Conservation (phyloP, 2,113 vertebrate species). For the Bombycilla garrulus region DNA sequence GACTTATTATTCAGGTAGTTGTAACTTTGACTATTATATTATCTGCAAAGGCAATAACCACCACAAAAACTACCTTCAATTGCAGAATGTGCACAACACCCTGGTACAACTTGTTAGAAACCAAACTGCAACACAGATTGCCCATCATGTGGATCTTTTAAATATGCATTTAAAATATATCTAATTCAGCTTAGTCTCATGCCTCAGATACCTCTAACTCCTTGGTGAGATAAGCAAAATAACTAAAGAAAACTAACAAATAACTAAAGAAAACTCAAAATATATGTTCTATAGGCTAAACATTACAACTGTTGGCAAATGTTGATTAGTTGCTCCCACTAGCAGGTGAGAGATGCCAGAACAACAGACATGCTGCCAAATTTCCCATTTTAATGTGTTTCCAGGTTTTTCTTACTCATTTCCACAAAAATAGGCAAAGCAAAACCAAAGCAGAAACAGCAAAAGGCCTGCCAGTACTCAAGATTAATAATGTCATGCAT, state of each 20-base stretch:
- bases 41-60: not conserved
- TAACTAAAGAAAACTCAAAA: not conserved
- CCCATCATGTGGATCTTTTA: not conserved
- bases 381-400: not conserved
- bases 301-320: not conserved
- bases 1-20: not conserved
- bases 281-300: not conserved
- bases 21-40: not conserved
- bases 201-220: not conserved
- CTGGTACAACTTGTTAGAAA: not conserved
- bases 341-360: not conserved
- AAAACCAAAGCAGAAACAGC: not conserved
- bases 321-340: not conserved
- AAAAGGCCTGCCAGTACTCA: not conserved
- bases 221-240: not conserved
- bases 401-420: not conserved
- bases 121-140: not conserved
- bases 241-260: not conserved
- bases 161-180: not conserved
- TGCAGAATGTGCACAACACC: not conserved
- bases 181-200: constrained; percentile 43
- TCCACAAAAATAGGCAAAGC: not conserved
- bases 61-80: not conserved
- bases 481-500: not conserved
- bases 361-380: not conserved